Evolutionary conservation across 2,888 invertebrate species (phyloP).

Genomic region (Slavum lentiscoides): DNA sequence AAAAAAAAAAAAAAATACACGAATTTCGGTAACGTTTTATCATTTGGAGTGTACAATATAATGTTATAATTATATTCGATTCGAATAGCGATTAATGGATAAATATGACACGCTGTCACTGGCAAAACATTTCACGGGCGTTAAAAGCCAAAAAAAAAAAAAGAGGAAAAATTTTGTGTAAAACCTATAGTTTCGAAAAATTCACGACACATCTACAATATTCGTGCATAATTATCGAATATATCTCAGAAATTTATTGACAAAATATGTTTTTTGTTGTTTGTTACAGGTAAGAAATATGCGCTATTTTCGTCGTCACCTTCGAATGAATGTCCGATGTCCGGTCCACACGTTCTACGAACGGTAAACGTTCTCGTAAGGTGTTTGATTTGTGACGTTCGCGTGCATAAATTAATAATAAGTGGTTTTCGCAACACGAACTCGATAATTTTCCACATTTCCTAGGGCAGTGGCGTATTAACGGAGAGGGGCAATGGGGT

Average conservation of each 20-base stretch:
- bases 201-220: too few species aligned
- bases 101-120: background rate
- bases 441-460: too few species aligned
- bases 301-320: background rate
- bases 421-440: too few species aligned
- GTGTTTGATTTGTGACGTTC: too few species aligned
- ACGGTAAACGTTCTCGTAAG: too few species aligned
- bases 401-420: too few species aligned
- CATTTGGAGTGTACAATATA: background rate
- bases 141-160: background rate
- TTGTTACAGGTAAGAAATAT: slow-evolving; percentile 17
- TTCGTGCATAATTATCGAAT: too few species aligned
- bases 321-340: background rate
- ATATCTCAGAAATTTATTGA: too few species aligned
- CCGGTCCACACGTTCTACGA: too few species aligned
- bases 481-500: too few species aligned
- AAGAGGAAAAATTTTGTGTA: background rate
- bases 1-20: background rate
- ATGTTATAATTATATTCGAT: background rate
- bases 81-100: background rate
- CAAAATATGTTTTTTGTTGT: background rate
- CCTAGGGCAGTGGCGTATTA: too few species aligned
- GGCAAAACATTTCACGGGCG: background rate
- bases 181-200: background rate
- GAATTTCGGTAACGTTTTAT: background rate